These are phyloP conservation scores for Pelecanus crispus DNA, from an alignment of 2,113 vertebrate genomes.

Conservation along the genomic window DNA sequence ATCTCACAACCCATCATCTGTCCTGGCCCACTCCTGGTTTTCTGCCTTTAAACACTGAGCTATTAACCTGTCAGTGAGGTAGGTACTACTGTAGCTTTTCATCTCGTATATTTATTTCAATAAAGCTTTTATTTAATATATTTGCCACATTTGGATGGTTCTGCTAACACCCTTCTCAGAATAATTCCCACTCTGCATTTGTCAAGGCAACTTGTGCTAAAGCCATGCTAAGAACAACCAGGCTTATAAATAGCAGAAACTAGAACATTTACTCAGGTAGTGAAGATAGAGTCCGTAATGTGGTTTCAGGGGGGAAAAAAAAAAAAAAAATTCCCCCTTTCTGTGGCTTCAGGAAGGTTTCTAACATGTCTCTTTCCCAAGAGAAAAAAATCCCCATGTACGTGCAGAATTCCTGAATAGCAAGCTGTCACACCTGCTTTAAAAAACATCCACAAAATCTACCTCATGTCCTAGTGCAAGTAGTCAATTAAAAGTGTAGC, in stretches of 20 bases:
- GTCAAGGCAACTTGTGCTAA: background rate
- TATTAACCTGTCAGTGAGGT: background rate
- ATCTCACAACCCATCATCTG: background rate
- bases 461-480: background rate
- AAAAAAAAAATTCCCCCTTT: background rate
- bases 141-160: background rate
- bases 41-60: background rate
- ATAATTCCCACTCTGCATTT: background rate
- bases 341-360: background rate
- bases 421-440: background rate
- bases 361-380: background rate
- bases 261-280: background rate
- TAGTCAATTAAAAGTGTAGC: background rate
- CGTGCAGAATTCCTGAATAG: background rate
- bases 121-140: conserved; percentile 14
- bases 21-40: background rate
- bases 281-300: background rate
- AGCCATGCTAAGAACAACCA: background rate
- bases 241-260: background rate
- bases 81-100: background rate
- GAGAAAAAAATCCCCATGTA: background rate
- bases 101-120: background rate
- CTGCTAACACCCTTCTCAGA: background rate
- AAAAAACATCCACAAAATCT: background rate
- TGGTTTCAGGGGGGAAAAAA: background rate